phyloP scores from a whole-genome alignment of 2,888 invertebrate species.

The Leuctra nigra region DNA sequence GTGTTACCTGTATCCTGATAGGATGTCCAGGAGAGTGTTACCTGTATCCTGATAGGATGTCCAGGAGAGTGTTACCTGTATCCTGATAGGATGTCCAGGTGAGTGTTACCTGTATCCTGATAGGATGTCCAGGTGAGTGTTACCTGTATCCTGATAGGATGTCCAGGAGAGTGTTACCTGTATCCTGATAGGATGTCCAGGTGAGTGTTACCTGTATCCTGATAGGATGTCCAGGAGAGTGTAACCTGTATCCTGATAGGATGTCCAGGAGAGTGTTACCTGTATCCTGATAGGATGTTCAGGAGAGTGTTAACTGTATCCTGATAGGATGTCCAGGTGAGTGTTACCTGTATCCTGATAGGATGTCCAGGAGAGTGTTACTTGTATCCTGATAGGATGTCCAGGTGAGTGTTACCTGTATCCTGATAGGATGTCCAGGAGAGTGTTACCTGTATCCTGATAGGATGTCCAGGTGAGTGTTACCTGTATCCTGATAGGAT shows the following conservation, averaged over 20 bases:
- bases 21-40: conserved; percentile 41
- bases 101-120: conserved; percentile 41
- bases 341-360: conserved; percentile 41
- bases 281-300: conserved; percentile 6
- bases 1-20: conserved; percentile 41
- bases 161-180: conserved; percentile 41
- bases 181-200: conserved; percentile 8
- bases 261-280: conserved; percentile 41
- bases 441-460: conserved; percentile 41
- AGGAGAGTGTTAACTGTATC: conserved; percentile 41
- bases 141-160: conserved; percentile 10
- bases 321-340: background rate
- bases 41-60: conserved; percentile 11
- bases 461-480: conserved; percentile 41
- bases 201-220: conserved; percentile 41
- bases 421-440: conserved; percentile 5
- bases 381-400: conserved; percentile 10
- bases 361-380: conserved; percentile 41
- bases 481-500: conserved; percentile 10
- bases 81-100: conserved; percentile 3
- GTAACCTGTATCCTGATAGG: conserved; percentile 3
- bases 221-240: conserved; percentile 41
- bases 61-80: conserved; percentile 41
- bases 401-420: conserved; percentile 41
- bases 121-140: conserved; percentile 41